Evolutionary conservation across 2,888 invertebrate genomes (phyloP), one percentile per base, ranked within the genome.

Genomic region (Calameuta pallipes): DNA sequence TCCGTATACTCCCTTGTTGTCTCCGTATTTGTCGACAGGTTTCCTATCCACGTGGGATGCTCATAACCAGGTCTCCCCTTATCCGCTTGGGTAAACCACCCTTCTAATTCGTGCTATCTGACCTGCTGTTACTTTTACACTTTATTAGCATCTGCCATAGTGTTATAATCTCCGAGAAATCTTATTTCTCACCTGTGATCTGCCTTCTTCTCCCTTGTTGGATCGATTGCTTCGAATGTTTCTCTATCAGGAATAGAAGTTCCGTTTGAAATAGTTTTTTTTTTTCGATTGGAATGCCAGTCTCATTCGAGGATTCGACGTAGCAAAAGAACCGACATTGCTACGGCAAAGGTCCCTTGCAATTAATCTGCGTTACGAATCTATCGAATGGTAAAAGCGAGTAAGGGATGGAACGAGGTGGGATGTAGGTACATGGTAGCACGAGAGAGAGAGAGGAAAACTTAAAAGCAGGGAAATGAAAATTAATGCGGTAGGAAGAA

Each of bases 331-430:
- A 23, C 9, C 23, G 56, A 56, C 71, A 4, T 31, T 34, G 71
- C 76, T 82, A 80, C 81, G 84, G 86, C 85, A 87, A 87, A 87
- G 87, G 87, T 86, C 85, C 86, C 88, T 86, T 71, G 33, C 87
- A 85, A 88, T 88, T 88, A 88, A 88, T 88, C 87, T 87, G 84
- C 83, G 87, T 88, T 88, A 87, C 84, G 87, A 83, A 84, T 86
- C 81, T 79, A 79, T 80, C 80, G 82, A 78, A 71, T 71, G 71
- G 71, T 33, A 71, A 33, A 71, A 71, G 56, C 23, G 56, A 9
- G 23, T 23, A 56, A 56, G 56, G 41, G 23, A 23, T 56, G 56
- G 56, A 56, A 56, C 56, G 56, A 56, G 9, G 23, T 23, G 56
- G 56, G 23, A 56, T 15, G 56, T 56, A n/a, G n/a, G n/a, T n/a